A percentile compares a stretch with the other conserved stretches of the same genome.
Evolutionary conservation across 2,797 vertebrate species (phyloP).

Genomic region (Mus minutoides): DNA sequence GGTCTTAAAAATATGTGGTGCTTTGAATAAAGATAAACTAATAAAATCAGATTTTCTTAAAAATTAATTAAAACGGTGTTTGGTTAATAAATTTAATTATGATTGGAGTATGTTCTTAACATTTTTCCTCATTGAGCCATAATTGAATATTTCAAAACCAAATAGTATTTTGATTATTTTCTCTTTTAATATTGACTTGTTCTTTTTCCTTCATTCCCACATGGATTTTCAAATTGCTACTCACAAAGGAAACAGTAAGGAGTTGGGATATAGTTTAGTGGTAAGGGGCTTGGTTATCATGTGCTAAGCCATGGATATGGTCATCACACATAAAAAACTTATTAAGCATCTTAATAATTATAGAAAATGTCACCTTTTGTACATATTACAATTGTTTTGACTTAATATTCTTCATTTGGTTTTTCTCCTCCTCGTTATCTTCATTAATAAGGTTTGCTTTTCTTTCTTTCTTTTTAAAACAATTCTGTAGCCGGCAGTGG

Average conservation of each 20-base stretch:
- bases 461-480: neutral
- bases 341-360: neutral
- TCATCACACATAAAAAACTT: neutral
- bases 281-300: neutral
- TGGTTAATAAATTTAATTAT: slow-evolving; percentile 26
- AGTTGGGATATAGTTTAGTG: neutral
- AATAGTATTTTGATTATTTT: slow-evolving; percentile 4
- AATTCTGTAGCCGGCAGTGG: neutral
- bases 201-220: neutral
- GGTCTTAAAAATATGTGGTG: slow-evolving; percentile 11
- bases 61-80: slow-evolving; percentile 16
- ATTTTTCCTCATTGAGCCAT: neutral
- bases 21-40: slow-evolving; percentile 21
- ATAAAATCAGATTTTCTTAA: slow-evolving; percentile 24
- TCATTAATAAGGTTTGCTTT: neutral
- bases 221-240: neutral
- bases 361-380: neutral
- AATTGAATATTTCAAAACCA: slow-evolving; percentile 18
- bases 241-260: neutral
- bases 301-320: neutral
- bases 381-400: neutral
- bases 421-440: neutral
- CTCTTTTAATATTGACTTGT: neutral
- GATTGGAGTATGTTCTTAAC: neutral
- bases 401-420: neutral